These are phyloP conservation scores for Peribatodes rhomboidaria DNA, from an alignment of 2,888 invertebrate species.

Conservation along the genomic window DNA sequence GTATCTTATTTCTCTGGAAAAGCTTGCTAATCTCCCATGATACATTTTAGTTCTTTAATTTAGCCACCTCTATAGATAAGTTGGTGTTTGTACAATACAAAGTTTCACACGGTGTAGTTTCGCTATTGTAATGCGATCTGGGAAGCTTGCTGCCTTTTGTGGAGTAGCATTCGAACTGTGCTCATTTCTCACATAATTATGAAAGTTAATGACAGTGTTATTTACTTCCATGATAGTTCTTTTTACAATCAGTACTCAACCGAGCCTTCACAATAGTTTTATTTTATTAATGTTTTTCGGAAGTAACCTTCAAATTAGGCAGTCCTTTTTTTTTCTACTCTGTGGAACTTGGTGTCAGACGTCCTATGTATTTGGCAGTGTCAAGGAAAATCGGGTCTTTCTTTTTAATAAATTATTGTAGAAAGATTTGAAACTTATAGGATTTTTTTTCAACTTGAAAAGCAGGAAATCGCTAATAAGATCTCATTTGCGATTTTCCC, in stretches of 20 bases:
- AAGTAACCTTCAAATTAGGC: too few relatives aligned
- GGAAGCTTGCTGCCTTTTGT: slow-evolving; percentile 20
- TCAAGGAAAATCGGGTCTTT: too few relatives aligned
- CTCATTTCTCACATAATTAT: slow-evolving; percentile 23
- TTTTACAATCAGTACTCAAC: neutral
- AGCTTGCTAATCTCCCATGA: neutral
- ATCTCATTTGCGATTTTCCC: too few relatives aligned
- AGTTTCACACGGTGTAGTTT: slow-evolving; percentile 35
- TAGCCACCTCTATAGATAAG: neutral
- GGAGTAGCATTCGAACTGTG: slow-evolving; percentile 17
- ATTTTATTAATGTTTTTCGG: neutral
- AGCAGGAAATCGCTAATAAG: too few relatives aligned
- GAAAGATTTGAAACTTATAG: too few relatives aligned
- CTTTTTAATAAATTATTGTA: too few relatives aligned
- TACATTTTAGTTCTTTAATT: neutral
- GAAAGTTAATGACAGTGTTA: slow-evolving; percentile 7
- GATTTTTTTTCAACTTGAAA: too few relatives aligned
- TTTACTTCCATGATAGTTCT: neutral
- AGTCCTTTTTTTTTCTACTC: too few relatives aligned
- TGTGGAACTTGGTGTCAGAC: too few relatives aligned
- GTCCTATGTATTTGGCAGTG: too few relatives aligned
- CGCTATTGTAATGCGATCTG: slow-evolving; percentile 37
- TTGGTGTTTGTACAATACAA: slow-evolving; percentile 3
- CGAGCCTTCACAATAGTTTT: neutral
- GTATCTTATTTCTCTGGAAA: neutral